Conservation (phyloP, 2,113 vertebrate genomes). For the Crypturellus undulatus region DNA sequence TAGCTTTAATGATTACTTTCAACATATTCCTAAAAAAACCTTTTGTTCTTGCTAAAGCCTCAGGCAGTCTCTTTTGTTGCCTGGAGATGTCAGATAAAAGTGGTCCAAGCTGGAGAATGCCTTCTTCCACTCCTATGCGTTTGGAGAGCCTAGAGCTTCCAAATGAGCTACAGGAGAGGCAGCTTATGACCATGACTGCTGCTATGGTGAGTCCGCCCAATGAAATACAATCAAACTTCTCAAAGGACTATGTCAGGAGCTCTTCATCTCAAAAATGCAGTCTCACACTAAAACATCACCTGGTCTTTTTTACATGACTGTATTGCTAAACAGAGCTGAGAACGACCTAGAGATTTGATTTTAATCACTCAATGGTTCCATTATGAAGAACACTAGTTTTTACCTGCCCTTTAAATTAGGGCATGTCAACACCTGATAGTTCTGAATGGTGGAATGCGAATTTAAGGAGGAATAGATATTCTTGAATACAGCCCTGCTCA, state of each 20-base stretch:
- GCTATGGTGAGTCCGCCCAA: background rate
- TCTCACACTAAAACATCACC: background rate
- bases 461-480: background rate
- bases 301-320: background rate
- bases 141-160: background rate
- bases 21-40: background rate
- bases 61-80: background rate
- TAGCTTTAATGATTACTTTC: background rate
- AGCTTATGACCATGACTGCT: background rate
- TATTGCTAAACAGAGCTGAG: background rate
- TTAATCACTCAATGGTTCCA: background rate
- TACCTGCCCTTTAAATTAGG: background rate
- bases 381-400: background rate
- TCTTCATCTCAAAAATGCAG: background rate
- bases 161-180: background rate
- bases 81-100: background rate
- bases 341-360: background rate
- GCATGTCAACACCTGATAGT: background rate
- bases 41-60: accelerated
- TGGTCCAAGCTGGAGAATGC: background rate
- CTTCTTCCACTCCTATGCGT: background rate
- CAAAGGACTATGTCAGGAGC: background rate
- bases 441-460: background rate
- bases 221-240: background rate
- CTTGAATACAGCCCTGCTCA: background rate